phyloP scores from a whole-genome alignment of 2,113 vertebrate species.

The Campylomormyrus tamandua region DNA sequence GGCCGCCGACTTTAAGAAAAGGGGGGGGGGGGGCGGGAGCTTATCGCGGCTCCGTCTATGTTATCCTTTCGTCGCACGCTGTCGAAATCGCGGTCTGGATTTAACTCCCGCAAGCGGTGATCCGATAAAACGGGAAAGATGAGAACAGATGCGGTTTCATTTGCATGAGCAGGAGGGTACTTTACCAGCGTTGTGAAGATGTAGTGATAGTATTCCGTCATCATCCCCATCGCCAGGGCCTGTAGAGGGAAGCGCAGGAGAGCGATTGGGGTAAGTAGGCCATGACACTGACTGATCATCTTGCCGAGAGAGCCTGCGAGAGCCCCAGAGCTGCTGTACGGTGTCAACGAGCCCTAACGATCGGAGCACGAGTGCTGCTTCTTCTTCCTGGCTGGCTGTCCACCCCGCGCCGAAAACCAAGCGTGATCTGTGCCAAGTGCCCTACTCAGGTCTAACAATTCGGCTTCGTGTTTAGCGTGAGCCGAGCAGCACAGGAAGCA shows the following conservation, averaged over 20 bases:
- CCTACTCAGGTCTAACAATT: neutral
- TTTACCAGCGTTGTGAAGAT: constrained; percentile 99
- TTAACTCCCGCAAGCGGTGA: constrained; percentile 57
- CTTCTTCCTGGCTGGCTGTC: neutral
- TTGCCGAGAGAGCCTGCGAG: neutral
- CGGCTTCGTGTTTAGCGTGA: neutral
- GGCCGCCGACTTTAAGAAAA: constrained; percentile 41
- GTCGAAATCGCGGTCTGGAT: constrained; percentile 54
- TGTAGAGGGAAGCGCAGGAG: constrained; percentile 41
- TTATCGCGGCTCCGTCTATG: constrained; percentile 51
- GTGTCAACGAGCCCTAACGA: constrained; percentile 10
- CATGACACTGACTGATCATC: constrained; percentile 1
- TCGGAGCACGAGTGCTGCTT: neutral
- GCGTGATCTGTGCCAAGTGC: neutral
- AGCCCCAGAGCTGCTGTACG: neutral
- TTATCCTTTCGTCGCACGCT: constrained; percentile 49
- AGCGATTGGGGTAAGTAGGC: neutral
- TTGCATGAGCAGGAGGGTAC: constrained; percentile 57
- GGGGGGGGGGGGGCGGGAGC: constrained; percentile 27
- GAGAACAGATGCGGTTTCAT: constrained; percentile 51
- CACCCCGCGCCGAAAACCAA: neutral
- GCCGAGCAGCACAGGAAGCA: neutral
- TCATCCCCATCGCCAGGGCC: constrained; percentile 99
- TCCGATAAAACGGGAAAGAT: constrained; percentile 52
- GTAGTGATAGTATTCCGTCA: constrained; percentile 99